Evolutionary conservation across 2,113 vertebrate genomes (phyloP), one percentile per base, ranked within the genome.

Genomic region (Oryzias woworae): DNA sequence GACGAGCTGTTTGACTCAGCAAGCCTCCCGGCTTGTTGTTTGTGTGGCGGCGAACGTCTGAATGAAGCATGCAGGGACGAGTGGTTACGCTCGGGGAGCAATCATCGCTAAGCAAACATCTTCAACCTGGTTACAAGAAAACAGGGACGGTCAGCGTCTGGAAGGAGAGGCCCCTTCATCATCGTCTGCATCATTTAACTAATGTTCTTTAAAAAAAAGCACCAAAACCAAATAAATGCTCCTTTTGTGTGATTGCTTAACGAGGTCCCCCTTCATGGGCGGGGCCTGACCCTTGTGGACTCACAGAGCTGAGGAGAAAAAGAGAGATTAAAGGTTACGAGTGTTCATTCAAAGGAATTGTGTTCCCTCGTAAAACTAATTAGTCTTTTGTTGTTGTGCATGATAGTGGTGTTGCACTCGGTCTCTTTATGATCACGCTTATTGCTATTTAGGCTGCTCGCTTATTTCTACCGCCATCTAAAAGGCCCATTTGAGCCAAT

Each of bases 381-480:
- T 81, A 70, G 62, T 58, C 69, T 76, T 78, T 83, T 82, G 73
- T 80, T 41, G 3, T 24, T 47, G 61, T 43, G 67, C 62, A 14
- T 8, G 51, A 71, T 13, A 23, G 48, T 16, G 47, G 28, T 1
- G 65, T 41, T 53, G 41, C 52, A 56, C 73, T 75, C 62, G 36
- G 53, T 56, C 66, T 63, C 50, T 66, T 75, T 31, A 13, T 52
- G 71, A 78, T 76, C 71, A 53, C 47, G 62, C 68, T 82, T 67
- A 58, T 69, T 76, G 74, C 76, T 59, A 51, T 69, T 73, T 48
- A 73, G 67, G 56, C 63, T 48, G 62, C 60, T 12, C 62, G 73
- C 80, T 80, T 84, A 75, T 80, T 82, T 75, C 77, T 70, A 60
- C 73, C 36, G 62, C 69, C 84, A 79, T 77, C 81, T 83, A 71